These are phyloP conservation scores for Psephotus haematonotus DNA, from an alignment of 2,113 vertebrate genomes.

Conservation along the genomic window DNA sequence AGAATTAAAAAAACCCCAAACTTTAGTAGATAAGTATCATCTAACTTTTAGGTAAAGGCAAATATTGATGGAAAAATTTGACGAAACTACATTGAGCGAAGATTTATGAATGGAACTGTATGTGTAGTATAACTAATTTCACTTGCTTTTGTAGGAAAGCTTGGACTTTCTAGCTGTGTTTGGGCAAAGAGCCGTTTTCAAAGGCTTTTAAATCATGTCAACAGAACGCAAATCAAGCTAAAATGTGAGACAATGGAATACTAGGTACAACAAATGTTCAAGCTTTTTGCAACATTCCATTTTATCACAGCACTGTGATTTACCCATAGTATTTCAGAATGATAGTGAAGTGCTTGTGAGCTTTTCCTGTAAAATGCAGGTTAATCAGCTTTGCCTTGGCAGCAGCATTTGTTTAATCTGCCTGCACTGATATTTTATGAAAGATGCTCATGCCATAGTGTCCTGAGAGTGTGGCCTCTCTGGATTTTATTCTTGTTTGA, in stretches of 20 bases:
- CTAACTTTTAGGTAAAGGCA: background rate
- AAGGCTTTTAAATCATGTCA: constrained; percentile 1
- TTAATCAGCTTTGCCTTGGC: background rate
- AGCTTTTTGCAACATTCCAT: background rate
- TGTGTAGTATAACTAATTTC: background rate
- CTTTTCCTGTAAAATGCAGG: background rate
- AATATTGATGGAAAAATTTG: background rate
- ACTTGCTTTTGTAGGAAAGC: constrained; percentile 12
- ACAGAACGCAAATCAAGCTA: constrained; percentile 1
- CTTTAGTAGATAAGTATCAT: background rate
- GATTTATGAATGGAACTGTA: constrained; percentile 40
- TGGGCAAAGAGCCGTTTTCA: background rate
- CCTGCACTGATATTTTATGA: constrained; percentile 40
- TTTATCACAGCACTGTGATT: background rate
- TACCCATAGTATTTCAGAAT: background rate
- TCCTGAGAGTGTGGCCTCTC: constrained; percentile 14
- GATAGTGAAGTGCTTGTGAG: background rate
- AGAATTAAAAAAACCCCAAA: background rate
- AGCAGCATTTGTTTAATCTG: constrained; percentile 4
- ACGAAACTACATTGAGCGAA: background rate
- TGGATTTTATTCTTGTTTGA: constrained; percentile 57
- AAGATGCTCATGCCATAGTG: background rate
- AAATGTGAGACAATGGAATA: background rate
- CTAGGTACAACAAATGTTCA: background rate
- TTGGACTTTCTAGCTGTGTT: constrained; percentile 10